These are phyloP conservation scores for Pampus argenteus DNA, from an alignment of 2,797 vertebrate species.

Conservation along the genomic window DNA sequence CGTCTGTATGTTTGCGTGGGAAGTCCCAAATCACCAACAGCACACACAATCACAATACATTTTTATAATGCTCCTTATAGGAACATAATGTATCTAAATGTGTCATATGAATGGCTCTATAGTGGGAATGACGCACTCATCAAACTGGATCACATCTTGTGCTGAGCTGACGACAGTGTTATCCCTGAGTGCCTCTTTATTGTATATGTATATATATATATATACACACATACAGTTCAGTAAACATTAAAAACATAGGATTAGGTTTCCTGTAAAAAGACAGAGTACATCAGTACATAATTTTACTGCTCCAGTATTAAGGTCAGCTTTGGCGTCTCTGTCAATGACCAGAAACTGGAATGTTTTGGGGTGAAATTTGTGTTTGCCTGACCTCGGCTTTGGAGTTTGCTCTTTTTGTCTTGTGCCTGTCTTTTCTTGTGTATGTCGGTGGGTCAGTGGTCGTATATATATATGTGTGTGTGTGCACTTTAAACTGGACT, in stretches of 20 bases:
- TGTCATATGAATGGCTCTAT: not conserved
- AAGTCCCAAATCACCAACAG: not conserved
- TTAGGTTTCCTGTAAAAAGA: too few species aligned
- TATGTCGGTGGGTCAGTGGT: slow-evolving; percentile 18
- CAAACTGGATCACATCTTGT: not conserved
- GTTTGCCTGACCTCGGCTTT: slow-evolving; percentile 26
- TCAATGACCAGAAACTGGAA: not conserved
- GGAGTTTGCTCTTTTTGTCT: slow-evolving; percentile 13
- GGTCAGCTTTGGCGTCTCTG: not conserved
- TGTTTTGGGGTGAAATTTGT: slow-evolving; percentile 24
- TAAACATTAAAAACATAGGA: too few species aligned
- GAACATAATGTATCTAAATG: not conserved
- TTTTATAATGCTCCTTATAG: not conserved
- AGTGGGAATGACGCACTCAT: not conserved
- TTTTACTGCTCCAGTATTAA: not conserved
- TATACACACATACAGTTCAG: too few species aligned
- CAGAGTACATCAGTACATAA: too few species aligned
- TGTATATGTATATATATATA: too few species aligned
- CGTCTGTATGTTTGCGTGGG: not conserved
- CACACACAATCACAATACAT: not conserved
- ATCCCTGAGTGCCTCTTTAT: too few species aligned
- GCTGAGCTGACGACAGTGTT: too few species aligned
- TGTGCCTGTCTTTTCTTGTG: slow-evolving; percentile 20
- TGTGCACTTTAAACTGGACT: not conserved
- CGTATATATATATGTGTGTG: slow-evolving; percentile 39